Evolutionary conservation across 2,113 vertebrate genomes (phyloP).

Genomic region (Periophthalmodon schlosseri): DNA sequence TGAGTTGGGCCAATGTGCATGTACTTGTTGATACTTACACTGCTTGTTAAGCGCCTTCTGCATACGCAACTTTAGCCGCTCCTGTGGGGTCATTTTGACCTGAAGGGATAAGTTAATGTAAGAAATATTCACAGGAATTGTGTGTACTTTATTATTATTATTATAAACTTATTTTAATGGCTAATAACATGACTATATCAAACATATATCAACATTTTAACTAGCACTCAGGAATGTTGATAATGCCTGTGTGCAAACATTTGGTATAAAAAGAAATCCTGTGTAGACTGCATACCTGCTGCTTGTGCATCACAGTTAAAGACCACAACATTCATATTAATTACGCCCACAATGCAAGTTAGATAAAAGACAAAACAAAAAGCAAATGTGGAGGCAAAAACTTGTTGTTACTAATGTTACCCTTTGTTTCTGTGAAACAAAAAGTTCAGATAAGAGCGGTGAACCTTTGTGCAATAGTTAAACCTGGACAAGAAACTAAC

Average conservation of each 20-base stretch:
- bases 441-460: neutral
- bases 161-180: conserved; percentile 17
- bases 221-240: conserved; percentile 5
- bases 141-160: conserved; percentile 13
- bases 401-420: neutral
- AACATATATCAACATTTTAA: conserved; percentile 10
- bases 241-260: conserved; percentile 8
- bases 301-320: conserved; percentile 1
- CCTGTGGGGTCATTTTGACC: conserved; percentile 92
- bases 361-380: conserved; percentile 19
- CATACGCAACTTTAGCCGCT: conserved; percentile 90
- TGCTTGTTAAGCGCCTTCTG: conserved; percentile 93
- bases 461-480: neutral
- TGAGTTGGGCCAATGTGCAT: neutral
- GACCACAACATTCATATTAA: conserved; percentile 24
- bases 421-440: neutral
- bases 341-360: conserved; percentile 15
- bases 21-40: conserved; percentile 74
- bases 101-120: conserved; percentile 73
- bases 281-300: conserved; percentile 3
- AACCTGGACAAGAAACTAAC: neutral
- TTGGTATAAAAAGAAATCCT: neutral
- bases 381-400: conserved; percentile 21
- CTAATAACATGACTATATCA: conserved; percentile 21
- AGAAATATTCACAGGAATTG: conserved; percentile 44